Conservation (phyloP, 1,140 invertebrate species). For the Drosophila seguyi region DNA sequence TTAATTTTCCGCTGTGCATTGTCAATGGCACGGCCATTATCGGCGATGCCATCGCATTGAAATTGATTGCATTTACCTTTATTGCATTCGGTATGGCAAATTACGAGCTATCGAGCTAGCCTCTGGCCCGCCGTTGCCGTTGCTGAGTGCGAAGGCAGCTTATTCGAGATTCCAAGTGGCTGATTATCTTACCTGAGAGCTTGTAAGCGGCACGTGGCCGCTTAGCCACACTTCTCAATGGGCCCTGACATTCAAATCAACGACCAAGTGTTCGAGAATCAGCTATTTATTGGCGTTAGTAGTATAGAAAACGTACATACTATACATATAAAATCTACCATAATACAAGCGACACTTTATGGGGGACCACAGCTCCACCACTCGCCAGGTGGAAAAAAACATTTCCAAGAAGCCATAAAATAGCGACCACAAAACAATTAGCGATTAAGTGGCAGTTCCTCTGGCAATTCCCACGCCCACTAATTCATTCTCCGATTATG, state of each 20-base stretch:
- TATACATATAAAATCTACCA: slow-evolving; percentile 28
- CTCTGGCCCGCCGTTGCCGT: slow-evolving; percentile 5
- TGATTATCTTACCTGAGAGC: slow-evolving; percentile 22
- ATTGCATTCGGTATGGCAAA: slow-evolving; percentile 64
- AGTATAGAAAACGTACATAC: not conserved
- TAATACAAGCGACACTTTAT: slow-evolving; percentile 47
- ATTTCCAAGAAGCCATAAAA: slow-evolving; percentile 53
- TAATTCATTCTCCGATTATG: slow-evolving; percentile 27
- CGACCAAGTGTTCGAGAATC: slow-evolving; percentile 16
- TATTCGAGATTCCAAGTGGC: slow-evolving; percentile 26
- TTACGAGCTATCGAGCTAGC: slow-evolving; percentile 36
- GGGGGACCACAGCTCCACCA: slow-evolving; percentile 7
- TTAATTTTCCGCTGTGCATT: slow-evolving; percentile 68
- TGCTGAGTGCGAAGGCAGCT: slow-evolving; percentile 3
- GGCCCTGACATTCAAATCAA: slow-evolving; percentile 43
- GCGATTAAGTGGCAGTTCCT: slow-evolving; percentile 57
- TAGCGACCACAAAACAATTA: slow-evolving; percentile 46
- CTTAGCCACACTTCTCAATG: slow-evolving; percentile 38
- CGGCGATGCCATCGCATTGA: slow-evolving; percentile 56
- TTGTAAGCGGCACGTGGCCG: slow-evolving; percentile 24
- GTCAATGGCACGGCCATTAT: slow-evolving; percentile 47
- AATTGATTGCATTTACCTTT: slow-evolving; percentile 82
- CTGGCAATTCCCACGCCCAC: slow-evolving; percentile 55
- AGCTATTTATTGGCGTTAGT: slow-evolving; percentile 39
- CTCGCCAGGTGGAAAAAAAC: slow-evolving; percentile 19